These are phyloP conservation scores for Cataglyphis cursor DNA, from an alignment of 2,888 invertebrate species.

Conservation along the genomic window DNA sequence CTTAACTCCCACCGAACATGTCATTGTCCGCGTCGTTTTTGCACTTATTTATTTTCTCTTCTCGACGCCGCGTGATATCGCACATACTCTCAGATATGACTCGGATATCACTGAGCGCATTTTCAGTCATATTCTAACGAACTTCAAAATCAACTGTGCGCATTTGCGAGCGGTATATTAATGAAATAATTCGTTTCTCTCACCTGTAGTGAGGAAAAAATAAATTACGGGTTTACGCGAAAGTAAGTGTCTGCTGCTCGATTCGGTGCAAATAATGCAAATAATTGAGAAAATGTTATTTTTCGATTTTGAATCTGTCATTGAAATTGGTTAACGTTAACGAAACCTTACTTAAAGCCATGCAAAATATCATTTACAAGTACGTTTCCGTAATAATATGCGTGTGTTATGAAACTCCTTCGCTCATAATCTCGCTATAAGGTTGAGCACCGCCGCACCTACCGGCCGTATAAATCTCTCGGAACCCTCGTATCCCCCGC, in stretches of 20 bases:
- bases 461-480: slow-evolving; percentile 76
- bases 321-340: neutral
- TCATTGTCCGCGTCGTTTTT: slow-evolving; percentile 72
- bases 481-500: slow-evolving; percentile 66
- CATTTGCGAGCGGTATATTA: slow-evolving; percentile 14
- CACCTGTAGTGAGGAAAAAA: neutral
- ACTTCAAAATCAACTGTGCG: slow-evolving; percentile 1
- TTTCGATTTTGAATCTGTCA: slow-evolving; percentile 25
- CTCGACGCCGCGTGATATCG: slow-evolving; percentile 31
- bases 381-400: neutral
- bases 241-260: neutral
- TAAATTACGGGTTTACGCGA: neutral
- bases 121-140: slow-evolving; percentile 25
- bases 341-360: slow-evolving; percentile 3
- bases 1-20: slow-evolving; percentile 76
- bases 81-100: slow-evolving; percentile 43
- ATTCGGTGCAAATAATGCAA: neutral
- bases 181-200: slow-evolving; percentile 12
- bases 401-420: neutral
- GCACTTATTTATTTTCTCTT: slow-evolving; percentile 42
- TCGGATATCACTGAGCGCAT: slow-evolving; percentile 3
- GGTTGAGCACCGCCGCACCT: slow-evolving; percentile 72
- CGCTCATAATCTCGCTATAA: neutral
- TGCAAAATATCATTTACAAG: neutral
- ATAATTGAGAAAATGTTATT: slow-evolving; percentile 15